Evolutionary conservation across 2,797 vertebrate species (phyloP).

Genomic region (Knipowitschia caucasica): DNA sequence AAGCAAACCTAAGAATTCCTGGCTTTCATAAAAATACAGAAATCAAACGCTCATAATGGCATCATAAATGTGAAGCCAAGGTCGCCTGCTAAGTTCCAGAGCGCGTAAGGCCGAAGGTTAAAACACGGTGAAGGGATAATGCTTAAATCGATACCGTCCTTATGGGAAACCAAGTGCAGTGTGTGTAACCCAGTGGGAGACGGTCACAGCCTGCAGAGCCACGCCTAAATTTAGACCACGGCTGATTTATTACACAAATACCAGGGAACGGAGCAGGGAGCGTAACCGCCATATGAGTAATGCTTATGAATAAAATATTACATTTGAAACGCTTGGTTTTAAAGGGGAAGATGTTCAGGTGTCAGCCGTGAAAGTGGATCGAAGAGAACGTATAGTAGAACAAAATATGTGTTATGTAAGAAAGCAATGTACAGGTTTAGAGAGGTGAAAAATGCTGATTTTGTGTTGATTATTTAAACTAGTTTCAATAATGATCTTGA

Average conservation of each 20-base stretch:
- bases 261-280: constrained; percentile 20
- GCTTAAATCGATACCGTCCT: constrained; percentile 68
- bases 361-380: too few relatives aligned
- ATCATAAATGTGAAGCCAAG: neutral
- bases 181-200: constrained; percentile 16
- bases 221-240: constrained; percentile 52
- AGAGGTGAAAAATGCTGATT: too few relatives aligned
- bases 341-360: neutral
- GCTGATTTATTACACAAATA: constrained; percentile 52
- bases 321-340: constrained; percentile 21
- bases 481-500: too few relatives aligned
- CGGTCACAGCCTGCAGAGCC: constrained; percentile 34
- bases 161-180: constrained; percentile 52
- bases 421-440: too few relatives aligned
- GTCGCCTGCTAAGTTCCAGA: constrained; percentile 11
- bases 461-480: too few relatives aligned
- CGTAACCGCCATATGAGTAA: constrained; percentile 14
- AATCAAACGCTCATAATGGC: neutral
- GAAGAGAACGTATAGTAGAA: too few relatives aligned
- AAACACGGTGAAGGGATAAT: constrained; percentile 66
- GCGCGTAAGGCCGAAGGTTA: constrained; percentile 17
- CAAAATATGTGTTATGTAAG: too few relatives aligned
- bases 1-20: neutral
- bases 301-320: constrained; percentile 15
- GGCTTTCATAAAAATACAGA: neutral